Evolutionary conservation across 2,888 invertebrate genomes (phyloP), one percentile per base, ranked within the genome.

Genomic region (Drosophila limbata): DNA sequence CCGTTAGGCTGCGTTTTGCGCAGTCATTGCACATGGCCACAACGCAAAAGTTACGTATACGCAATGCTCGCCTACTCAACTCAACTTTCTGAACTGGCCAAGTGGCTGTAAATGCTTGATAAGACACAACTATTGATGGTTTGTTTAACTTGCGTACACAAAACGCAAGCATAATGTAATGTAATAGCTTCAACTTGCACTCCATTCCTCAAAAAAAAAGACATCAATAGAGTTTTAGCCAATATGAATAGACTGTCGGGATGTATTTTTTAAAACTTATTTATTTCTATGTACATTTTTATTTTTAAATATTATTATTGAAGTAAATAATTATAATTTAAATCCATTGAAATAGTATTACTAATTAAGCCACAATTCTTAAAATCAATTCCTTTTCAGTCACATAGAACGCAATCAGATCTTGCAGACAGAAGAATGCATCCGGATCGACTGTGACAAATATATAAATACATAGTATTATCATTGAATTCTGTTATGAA

Each of bases 401-500:
- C 62, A 99, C 95, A 92, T 99, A 99, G 0, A 98, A 98, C 1
- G 97, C 98, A 79, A 99, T 97, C 66, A 99, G 94, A 92, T 99
- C 99, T 92, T 99, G 99, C 35, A 99, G 93, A 93, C 99, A 99
- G 93, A 99, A 96, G 93, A 99, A 98, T 1, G 98, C 98, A 93
- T 99, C 99, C 1, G 99, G 98, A 93, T 99, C 98, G 74, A 98
- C 98, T 0, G 98, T 98, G 71, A 99, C 98, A 93, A 98, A 98
- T 89, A 99, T 99, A 92, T 99, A 98, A n/a, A n/a, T n/a, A n/a
- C n/a, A n/a, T n/a, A n/a, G n/a, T n/a, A n/a, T n/a, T n/a, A 93
- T 99, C 98, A 92, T 99, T 98, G 93, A 99, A 99, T 93, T 99
- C 98, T 2, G 98, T 99, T 69, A 99, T 98, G 93, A 99, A 99